Base-by-base conservation (phyloP, 2,888 invertebrate species). In the Trichacis sp. region DNA sequence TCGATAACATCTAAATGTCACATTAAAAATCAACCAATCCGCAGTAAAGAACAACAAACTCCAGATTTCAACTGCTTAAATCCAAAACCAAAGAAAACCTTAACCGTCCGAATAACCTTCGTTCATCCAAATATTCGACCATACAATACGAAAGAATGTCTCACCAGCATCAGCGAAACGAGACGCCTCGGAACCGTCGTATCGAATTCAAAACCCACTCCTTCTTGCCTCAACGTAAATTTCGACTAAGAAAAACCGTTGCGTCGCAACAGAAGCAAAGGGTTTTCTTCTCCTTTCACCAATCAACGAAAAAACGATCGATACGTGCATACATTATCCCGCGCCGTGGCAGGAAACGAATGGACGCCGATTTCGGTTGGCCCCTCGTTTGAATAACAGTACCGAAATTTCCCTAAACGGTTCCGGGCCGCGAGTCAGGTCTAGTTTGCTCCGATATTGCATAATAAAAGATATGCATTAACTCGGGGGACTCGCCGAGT, bases 351-450 rank as follows among this genome's bases (percentile, higher is more conserved):
- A 67, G 66, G 64, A 57, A 68, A 50, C 65, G 69, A 60, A 62
- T 45, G 52, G 70, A 61, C 69, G 59, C 70, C 69, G 71, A 72
- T 72, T 75, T 77, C 80, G 75, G 76, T 79, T 76, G 74, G 79
- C 74, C 74, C 76, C 82, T 83, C 78, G 80, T 83, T 84, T 83
- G 80, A 82, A 84, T 84, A 83, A 83, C 82, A 83, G 76, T 78
- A 73, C 71, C 1, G 74, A 76, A 82, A 84, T 84, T 83, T 84
- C 74, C 80, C 82, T 84, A 83, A 84, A 84, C 81, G 82, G 81
- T 82, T 79, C 74, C 79, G 71, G 73, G 66, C 71, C 63, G 71
- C 71, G 65, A 73, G 71, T 73, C 77, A 78, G 81, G 77, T 74
- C 73, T 67, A 68, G 70, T 72, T 70, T 73, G 73, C 68, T 76